Evolutionary conservation across 2,113 vertebrate species (phyloP).

Genomic region (Petrocephalus microphthalmus): DNA sequence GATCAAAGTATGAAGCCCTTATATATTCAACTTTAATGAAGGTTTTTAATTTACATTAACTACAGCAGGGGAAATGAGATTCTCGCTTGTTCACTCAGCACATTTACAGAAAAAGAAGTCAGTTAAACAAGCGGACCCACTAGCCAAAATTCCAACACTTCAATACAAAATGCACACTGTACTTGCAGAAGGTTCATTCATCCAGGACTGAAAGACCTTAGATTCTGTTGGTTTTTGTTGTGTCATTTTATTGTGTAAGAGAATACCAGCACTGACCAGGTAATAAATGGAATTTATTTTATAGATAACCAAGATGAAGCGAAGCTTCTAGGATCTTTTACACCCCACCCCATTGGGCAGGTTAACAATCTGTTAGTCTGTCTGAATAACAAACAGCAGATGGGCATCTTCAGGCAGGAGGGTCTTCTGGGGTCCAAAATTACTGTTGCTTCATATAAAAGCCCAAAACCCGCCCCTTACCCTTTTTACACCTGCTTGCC

Average conservation of each 20-base stretch:
- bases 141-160: neutral
- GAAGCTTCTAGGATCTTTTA: neutral
- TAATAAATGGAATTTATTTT: neutral
- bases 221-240: neutral
- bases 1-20: neutral
- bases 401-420: neutral
- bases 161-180: neutral
- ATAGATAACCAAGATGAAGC: neutral
- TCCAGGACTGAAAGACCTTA: neutral
- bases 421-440: neutral
- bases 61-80: conserved; percentile 1
- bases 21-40: conserved; percentile 3
- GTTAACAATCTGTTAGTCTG: neutral
- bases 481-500: neutral
- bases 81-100: neutral
- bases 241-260: neutral
- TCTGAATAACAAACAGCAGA: neutral
- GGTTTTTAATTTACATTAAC: conserved; percentile 4
- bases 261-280: neutral
- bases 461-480: neutral
- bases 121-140: conserved; percentile 1
- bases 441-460: neutral
- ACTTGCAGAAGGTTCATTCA: neutral
- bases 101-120: neutral
- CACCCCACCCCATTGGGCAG: neutral